Base-by-base conservation (phyloP, 2,797 vertebrate species). In the Sandelia bainsii region DNA sequence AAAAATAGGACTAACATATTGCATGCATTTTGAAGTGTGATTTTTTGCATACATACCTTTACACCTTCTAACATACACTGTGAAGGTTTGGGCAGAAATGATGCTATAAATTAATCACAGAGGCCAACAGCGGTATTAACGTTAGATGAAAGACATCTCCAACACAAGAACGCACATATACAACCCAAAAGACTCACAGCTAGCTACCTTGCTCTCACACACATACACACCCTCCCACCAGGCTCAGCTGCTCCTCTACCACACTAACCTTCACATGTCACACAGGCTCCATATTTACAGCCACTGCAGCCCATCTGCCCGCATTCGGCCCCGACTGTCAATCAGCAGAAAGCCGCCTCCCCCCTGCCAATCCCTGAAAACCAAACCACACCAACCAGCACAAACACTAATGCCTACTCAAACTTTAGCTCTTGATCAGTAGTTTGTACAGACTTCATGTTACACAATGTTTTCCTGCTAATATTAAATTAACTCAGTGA, bases 241-340 rank as follows among this genome's bases (percentile, higher is more conserved):
- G 56, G 71, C 77, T 75, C 60, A 74, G 76, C 56, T 69, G 51
- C 75, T 74, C 75, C 83, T 68, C 80, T 70, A 72, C 81, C 61
- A 57, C 75, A 53, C 67, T 89, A 89, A 93, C 92, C 94, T 93
- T 93, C 93, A 93, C 86, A 90, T 91, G 91, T 93, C 93, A 89
- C 80, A 68, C 68, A 68, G 66, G 58, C 71, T 79, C 92, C 83
- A 91, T 91, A 91, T 93, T 93, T 91, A 93, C 89, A 87, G 89
- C 85, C 90, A 83, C 90, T 81, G 77, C 81, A 82, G 83, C 87
- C 84, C 85, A 91, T 91, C 89, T 87, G 78, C 82, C 88, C 82
- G 74, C 77, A 56, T 64, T 87, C 84, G 80, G 80, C 77, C 82
- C 82, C 42, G 59, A 69, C 79, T 81, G 91, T 92, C 93, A 91